Evolutionary conservation across 2,113 vertebrate species (phyloP).

Genomic region (Cacatua alba): DNA sequence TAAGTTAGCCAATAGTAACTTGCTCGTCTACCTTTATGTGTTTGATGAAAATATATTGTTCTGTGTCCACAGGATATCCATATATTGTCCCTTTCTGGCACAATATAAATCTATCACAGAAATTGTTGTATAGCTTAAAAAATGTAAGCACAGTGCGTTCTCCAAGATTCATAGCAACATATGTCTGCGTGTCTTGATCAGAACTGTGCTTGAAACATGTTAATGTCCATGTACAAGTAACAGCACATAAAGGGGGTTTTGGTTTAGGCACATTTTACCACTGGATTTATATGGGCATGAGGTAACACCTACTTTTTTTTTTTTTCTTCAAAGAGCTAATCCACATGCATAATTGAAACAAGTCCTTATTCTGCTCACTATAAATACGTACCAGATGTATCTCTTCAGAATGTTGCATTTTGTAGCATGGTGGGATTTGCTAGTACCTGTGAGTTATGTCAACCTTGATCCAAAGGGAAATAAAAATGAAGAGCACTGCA

Average conservation of each 20-base stretch:
- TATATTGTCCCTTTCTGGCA: neutral
- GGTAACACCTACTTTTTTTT: constrained; percentile 52
- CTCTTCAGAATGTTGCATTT: constrained; percentile 12
- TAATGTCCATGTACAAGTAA: constrained; percentile 42
- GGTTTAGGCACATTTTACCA: constrained; percentile 56
- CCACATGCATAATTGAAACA: constrained; percentile 61
- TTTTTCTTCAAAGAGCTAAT: constrained; percentile 64
- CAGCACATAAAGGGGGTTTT: neutral
- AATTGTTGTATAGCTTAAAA: constrained; percentile 21
- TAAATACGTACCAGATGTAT: constrained; percentile 65
- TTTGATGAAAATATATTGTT: neutral
- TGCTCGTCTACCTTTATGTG: neutral
- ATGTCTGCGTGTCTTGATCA: constrained; percentile 33
- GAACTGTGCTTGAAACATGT: constrained; percentile 29
- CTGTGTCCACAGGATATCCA: neutral
- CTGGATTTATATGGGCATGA: constrained; percentile 64
- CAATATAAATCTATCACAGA: neutral
- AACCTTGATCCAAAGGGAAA: constrained; percentile 33
- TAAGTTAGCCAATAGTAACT: neutral
- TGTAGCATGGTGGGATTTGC: constrained; percentile 11
- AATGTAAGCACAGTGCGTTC: constrained; percentile 2
- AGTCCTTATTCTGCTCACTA: constrained; percentile 50
- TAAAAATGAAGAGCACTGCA: constrained; percentile 7
- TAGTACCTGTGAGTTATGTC: constrained; percentile 32
- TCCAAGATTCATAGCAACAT: constrained; percentile 31